Evolutionary conservation across 2,797 vertebrate species (phyloP), one percentile per base, ranked within the genome.

Genomic region (Percopsis omiscomaycus): DNA sequence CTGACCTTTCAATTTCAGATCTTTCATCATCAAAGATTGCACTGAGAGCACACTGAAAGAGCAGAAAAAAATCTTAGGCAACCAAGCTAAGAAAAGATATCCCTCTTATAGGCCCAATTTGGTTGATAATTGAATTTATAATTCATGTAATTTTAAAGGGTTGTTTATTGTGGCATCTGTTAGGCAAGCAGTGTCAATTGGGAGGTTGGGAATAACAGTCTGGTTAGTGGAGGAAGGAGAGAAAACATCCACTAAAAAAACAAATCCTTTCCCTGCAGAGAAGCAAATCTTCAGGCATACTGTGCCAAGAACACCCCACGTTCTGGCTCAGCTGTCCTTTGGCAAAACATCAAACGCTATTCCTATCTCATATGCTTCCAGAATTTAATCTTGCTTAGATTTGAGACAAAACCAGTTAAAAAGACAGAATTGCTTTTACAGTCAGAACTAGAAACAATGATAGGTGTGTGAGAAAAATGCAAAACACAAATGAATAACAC

Each of bases 1-100:
- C 89, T 64, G 62, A 92, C 91, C 94, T 94, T 74, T 88, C 87
- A 55, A 87, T 86, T 75, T 93, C 92, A 62, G 80, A 83, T 49
- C 78, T 90, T 66, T 92, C 92, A 74, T 93, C 93, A 58, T 89
- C 86, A 3, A 82, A 81, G 58, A 80, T 3, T 29, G 14, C 8
- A 27, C 13, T 52, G 46, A 49, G 2, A 1, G 62, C 55, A 48
- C 11, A 1, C 89, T 89, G 64, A 73, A 8, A 1, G 64, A 46
- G 68, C 11, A 61, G 3, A 75, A 8, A 52, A 51, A 42, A 16
- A 22, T 44, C 15, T 42, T 37, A 56, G 11, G n/a, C 12, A 9
- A 45, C 14, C 10, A 45, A 16, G 37, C 6, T 42, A 42, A 42
- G 37, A 47, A 70, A 22, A 64, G 30, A 49, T 48, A 56, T 49